Conservation (phyloP, 1,140 invertebrate species). For the Varroa destructor region DNA sequence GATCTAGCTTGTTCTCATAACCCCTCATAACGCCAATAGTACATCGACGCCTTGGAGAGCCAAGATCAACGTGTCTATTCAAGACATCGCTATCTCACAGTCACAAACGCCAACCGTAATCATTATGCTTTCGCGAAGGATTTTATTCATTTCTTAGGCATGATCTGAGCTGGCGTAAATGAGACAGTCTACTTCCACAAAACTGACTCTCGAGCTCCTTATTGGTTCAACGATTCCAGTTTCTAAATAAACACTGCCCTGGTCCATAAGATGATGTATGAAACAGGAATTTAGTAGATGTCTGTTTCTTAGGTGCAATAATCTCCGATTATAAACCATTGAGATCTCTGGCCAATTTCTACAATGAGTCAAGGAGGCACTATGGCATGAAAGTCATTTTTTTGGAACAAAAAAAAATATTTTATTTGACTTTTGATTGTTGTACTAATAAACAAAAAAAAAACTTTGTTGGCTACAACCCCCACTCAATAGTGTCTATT, state of each 20-base stretch:
- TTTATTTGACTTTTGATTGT: too few relatives aligned
- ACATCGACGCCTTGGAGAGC: slow-evolving; percentile 1
- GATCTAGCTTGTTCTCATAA: background rate
- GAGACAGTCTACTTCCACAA: background rate
- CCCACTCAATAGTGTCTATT: too few relatives aligned
- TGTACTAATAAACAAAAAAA: too few relatives aligned
- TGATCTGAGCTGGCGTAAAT: background rate
- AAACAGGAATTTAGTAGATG: too few relatives aligned
- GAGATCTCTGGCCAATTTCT: too few relatives aligned
- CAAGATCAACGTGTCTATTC: background rate
- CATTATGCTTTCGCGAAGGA: background rate
- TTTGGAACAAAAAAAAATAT: too few relatives aligned
- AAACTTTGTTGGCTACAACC: too few relatives aligned
- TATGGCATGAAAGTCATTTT: too few relatives aligned
- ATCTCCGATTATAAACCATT: too few relatives aligned
- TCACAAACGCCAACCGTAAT: background rate
- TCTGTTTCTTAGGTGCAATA: too few relatives aligned
- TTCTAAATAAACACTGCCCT: background rate
- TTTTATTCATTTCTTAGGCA: background rate
- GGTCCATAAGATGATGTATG: too few relatives aligned
- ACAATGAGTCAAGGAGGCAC: too few relatives aligned
- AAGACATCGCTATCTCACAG: background rate
- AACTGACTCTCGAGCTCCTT: background rate
- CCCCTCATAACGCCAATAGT: background rate
- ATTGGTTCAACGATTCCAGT: background rate